Conservation (phyloP, 2,113 vertebrate species). For the Pelecanoides urinatrix region DNA sequence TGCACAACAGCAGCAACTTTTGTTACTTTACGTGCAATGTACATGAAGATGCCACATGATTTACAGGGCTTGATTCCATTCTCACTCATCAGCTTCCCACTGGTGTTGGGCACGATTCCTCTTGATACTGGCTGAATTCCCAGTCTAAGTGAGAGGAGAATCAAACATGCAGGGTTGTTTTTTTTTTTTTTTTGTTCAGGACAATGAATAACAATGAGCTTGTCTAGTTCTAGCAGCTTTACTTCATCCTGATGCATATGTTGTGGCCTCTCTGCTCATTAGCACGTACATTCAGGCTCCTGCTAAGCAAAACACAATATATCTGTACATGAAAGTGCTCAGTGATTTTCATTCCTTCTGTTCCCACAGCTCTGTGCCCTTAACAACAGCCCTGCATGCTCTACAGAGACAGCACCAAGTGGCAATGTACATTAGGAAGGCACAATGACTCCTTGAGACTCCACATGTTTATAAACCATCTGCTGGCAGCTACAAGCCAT, state of each 20-base stretch:
- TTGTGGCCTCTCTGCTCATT: not conserved
- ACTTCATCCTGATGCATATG: not conserved
- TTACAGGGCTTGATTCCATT: not conserved
- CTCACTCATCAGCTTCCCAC: not conserved
- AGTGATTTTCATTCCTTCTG: not conserved
- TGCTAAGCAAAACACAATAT: not conserved
- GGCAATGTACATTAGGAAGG: not conserved
- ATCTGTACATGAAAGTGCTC: not conserved
- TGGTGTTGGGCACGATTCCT: not conserved
- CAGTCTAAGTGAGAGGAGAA: not conserved
- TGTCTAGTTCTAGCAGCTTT: not conserved
- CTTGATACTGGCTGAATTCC: not conserved
- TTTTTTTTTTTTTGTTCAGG: not conserved
- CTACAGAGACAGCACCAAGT: not conserved
- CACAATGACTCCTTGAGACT: not conserved
- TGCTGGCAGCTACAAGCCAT: fast-evolving
- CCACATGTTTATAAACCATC: not conserved
- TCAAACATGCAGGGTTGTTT: not conserved
- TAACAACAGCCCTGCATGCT: not conserved
- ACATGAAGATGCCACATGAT: not conserved
- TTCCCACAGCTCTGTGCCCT: not conserved
- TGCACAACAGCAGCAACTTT: not conserved
- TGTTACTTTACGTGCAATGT: not conserved
- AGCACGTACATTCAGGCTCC: not conserved
- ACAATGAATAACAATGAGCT: not conserved